Percentiles rank a stretch among this genome's conserved stretches.
phyloP scores from a whole-genome alignment of 2,797 vertebrate genomes.

The Synanceia verrucosa region DNA sequence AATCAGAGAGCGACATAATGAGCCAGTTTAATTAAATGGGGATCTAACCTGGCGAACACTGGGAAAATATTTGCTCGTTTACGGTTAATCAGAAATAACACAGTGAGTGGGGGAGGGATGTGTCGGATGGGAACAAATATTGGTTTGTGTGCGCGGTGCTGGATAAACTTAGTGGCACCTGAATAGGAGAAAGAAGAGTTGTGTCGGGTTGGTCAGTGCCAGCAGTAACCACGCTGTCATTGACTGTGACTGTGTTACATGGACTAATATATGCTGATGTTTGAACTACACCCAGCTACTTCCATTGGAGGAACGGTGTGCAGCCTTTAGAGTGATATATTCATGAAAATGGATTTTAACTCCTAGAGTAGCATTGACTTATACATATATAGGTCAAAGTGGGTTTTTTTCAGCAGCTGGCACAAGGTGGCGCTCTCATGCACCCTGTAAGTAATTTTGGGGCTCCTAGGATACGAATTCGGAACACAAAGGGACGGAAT shows the following conservation, averaged over 20 bases:
- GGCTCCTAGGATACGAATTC: too few relatives aligned
- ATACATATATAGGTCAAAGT: too few relatives aligned
- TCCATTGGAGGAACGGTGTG: not conserved
- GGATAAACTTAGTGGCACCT: conserved; percentile 4
- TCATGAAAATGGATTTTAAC: not conserved
- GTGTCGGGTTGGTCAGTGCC: conserved; percentile 8
- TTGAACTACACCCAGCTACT: not conserved
- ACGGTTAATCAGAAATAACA: conserved; percentile 93
- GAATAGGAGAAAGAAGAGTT: not conserved
- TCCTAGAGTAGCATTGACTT: too few relatives aligned
- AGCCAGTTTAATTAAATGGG: conserved; percentile 99
- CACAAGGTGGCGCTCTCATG: too few relatives aligned
- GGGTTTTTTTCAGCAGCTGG: too few relatives aligned
- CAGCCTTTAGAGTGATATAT: too few relatives aligned
- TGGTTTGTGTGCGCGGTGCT: conserved; percentile 29
- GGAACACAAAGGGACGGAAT: too few relatives aligned
- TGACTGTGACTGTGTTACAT: not conserved
- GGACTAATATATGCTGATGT: not conserved
- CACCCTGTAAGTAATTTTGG: too few relatives aligned
- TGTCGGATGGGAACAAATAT: conserved; percentile 37
- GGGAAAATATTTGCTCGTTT: conserved; percentile 99
- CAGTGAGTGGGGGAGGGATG: conserved; percentile 47
- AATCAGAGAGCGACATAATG: conserved; percentile 99
- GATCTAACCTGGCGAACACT: conserved; percentile 99
- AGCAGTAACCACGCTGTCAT: not conserved